phyloP scores from a whole-genome alignment of 2,113 vertebrate genomes.

The Leptosomus discolor region DNA sequence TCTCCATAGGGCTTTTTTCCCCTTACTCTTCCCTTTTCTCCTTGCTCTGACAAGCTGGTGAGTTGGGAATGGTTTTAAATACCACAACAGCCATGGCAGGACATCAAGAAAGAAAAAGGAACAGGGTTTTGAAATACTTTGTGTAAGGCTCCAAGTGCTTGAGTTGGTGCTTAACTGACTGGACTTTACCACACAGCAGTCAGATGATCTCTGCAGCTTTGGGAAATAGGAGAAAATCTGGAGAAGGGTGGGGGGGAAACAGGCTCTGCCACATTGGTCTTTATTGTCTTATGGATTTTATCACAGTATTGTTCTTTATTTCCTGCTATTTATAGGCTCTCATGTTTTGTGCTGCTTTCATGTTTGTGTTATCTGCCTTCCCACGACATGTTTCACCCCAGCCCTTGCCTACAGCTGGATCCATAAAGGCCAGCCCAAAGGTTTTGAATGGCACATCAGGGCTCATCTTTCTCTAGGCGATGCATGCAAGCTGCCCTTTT shows the following conservation, averaged over 20 bases:
- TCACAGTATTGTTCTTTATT: slow-evolving; percentile 67
- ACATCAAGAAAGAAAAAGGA: slow-evolving; percentile 60
- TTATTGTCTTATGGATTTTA: slow-evolving; percentile 71
- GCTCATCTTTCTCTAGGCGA: background rate
- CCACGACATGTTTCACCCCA: slow-evolving; percentile 51
- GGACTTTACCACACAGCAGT: slow-evolving; percentile 11
- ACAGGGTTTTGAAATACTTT: slow-evolving; percentile 53
- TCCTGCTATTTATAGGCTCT: slow-evolving; percentile 68
- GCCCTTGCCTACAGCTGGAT: slow-evolving; percentile 31
- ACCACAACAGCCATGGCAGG: slow-evolving; percentile 61
- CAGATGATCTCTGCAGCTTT: slow-evolving; percentile 60
- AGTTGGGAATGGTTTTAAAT: slow-evolving; percentile 63
- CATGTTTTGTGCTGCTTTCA: slow-evolving; percentile 68
- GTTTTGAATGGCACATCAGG: background rate
- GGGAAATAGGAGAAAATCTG: slow-evolving; percentile 62
- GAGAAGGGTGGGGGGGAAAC: slow-evolving; percentile 53
- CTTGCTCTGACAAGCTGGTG: slow-evolving; percentile 36
- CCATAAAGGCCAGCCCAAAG: background rate
- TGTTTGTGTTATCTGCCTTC: slow-evolving; percentile 68
- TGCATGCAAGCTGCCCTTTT: background rate
- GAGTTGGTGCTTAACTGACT: slow-evolving; percentile 22
- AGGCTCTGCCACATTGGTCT: slow-evolving; percentile 55
- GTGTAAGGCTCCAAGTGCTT: slow-evolving; percentile 13
- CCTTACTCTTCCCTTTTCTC: slow-evolving; percentile 19
- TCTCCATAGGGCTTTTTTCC: slow-evolving; percentile 12